These are phyloP conservation scores for Drosophila cracens DNA, from an alignment of 2,888 invertebrate genomes.

Conservation along the genomic window DNA sequence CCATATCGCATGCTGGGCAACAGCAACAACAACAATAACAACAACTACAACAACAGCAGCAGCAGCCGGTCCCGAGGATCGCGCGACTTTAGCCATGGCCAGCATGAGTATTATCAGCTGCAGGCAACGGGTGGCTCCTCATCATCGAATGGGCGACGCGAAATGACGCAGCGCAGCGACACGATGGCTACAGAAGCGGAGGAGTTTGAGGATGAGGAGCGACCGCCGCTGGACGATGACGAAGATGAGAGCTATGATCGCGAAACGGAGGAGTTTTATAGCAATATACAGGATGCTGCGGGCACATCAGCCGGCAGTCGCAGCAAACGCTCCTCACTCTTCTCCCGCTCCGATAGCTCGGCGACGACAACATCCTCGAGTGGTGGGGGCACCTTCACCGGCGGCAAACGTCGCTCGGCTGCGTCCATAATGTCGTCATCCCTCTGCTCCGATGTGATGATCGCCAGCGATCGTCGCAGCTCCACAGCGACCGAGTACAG, in stretches of 20 bases:
- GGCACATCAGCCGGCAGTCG: constrained; percentile 69
- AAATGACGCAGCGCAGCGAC: constrained; percentile 62
- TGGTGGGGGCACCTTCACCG: constrained; percentile 83
- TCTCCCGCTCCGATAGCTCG: constrained; percentile 85
- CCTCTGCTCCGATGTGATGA: constrained; percentile 82
- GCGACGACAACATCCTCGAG: constrained; percentile 84
- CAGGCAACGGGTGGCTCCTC: constrained; percentile 51
- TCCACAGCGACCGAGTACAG: constrained; percentile 83
- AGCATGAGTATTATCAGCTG: constrained; percentile 69
- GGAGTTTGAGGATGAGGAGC: constrained; percentile 72
- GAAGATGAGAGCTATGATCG: constrained; percentile 79
- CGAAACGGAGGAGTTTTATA: constrained; percentile 84
- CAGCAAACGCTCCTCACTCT: constrained; percentile 83
- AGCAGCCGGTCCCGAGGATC: constrained; percentile 60
- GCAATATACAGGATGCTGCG: constrained; percentile 82
- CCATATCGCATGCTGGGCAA: constrained; percentile 64
- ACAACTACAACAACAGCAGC: constrained; percentile 24
- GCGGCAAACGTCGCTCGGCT: constrained; percentile 83
- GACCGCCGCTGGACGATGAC: constrained; percentile 66
- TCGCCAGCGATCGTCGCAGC: constrained; percentile 83
- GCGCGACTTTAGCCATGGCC: constrained; percentile 41
- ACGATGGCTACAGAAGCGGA: constrained; percentile 73
- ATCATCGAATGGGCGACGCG: constrained; percentile 63
- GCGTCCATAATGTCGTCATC: constrained; percentile 84
- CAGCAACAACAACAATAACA: background rate